Conservation (phyloP, 2,888 invertebrate species). For the Sinopyrophorus schimmeli region DNA sequence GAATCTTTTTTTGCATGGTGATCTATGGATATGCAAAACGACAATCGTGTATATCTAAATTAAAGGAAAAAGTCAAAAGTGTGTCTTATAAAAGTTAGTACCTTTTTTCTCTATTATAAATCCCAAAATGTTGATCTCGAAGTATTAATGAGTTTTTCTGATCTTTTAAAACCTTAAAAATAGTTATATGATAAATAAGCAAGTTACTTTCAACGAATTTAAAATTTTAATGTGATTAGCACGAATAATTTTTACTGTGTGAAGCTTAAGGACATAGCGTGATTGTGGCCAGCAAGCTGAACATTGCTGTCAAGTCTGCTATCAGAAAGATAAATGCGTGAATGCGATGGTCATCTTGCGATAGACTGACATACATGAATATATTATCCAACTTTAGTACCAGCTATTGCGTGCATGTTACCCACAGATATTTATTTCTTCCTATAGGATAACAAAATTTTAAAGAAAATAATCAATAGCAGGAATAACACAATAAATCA, state of each 20-base stretch:
- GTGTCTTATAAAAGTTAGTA: too few species aligned
- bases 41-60: too few species aligned
- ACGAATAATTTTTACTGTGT: constrained; percentile 9
- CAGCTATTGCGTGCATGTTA: constrained; percentile 35
- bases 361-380: constrained; percentile 41
- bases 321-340: constrained; percentile 43
- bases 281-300: constrained; percentile 40
- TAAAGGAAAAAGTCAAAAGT: too few species aligned
- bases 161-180: too few species aligned
- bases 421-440: constrained; percentile 29
- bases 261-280: constrained; percentile 27
- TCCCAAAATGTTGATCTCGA: too few species aligned
- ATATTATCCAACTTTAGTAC: constrained; percentile 39
- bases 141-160: too few species aligned
- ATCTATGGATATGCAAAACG: too few species aligned
- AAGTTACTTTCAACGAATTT: too few species aligned
- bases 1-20: too few species aligned
- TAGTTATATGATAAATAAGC: too few species aligned
- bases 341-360: constrained; percentile 43
- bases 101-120: too few species aligned
- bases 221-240: too few species aligned
- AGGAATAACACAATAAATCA: constrained; percentile 7
- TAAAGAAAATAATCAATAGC: constrained; percentile 6
- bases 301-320: constrained; percentile 41
- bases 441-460: constrained; percentile 21